phyloP scores from a whole-genome alignment of 2,888 invertebrate species.

The Empis livida region DNA sequence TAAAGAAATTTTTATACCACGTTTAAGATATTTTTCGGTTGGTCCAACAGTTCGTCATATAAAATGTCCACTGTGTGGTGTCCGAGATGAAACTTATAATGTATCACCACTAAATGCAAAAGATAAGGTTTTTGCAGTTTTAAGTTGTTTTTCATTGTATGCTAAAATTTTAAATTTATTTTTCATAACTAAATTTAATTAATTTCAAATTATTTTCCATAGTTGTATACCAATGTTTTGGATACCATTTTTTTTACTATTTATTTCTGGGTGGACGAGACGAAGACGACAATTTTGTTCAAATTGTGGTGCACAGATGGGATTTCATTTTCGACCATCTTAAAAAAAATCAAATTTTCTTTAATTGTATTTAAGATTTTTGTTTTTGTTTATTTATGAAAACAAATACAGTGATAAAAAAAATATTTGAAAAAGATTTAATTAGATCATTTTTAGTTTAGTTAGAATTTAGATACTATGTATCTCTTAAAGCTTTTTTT shows the following conservation, averaged over 20 bases:
- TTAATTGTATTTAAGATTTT: too few relatives aligned
- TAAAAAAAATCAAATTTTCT: constrained; percentile 9
- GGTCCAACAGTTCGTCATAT: constrained; percentile 26
- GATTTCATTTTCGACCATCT: constrained; percentile 26
- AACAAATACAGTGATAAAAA: too few relatives aligned
- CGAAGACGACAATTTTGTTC: constrained; percentile 29
- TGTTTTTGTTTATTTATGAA: too few relatives aligned
- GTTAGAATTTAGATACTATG: too few relatives aligned
- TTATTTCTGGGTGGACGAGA: constrained; percentile 26
- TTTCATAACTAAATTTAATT: not conserved
- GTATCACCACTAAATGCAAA: not conserved
- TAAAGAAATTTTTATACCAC: constrained; percentile 14
- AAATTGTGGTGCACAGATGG: constrained; percentile 30
- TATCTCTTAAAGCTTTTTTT: too few relatives aligned
- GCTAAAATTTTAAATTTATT: not conserved
- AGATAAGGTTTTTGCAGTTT: not conserved
- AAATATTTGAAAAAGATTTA: too few relatives aligned
- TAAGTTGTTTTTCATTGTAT: constrained; percentile 5
- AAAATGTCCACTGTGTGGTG: constrained; percentile 25
- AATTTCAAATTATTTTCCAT: constrained; percentile 6
- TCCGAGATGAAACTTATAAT: constrained; percentile 22
- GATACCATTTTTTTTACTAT: constrained; percentile 25
- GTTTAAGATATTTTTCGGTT: constrained; percentile 26
- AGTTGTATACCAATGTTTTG: constrained; percentile 33
- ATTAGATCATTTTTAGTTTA: too few relatives aligned